Conservation (phyloP, 2,113 vertebrate species). For the Ranitomeya variabilis region DNA sequence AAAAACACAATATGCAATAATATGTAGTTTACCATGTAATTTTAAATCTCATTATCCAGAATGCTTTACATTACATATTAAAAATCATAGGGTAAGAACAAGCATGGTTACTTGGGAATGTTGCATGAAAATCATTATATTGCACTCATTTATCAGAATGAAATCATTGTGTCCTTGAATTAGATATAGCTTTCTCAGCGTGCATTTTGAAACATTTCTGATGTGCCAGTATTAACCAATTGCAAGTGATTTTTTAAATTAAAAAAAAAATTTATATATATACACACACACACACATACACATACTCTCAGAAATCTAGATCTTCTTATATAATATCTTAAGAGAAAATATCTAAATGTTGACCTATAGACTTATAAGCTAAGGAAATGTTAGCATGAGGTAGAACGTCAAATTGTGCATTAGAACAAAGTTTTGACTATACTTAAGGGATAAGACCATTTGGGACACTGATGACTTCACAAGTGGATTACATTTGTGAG, state of each 20-base stretch:
- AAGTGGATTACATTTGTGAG: background rate
- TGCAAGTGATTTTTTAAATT: constrained; percentile 13
- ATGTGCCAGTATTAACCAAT: constrained; percentile 41
- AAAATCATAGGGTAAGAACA: constrained; percentile 5
- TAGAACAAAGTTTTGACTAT: background rate
- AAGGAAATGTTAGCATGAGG: background rate
- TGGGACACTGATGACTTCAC: background rate
- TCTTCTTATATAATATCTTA: background rate
- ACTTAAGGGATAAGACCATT: background rate
- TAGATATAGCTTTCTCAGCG: constrained; percentile 3
- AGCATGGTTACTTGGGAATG: constrained; percentile 42
- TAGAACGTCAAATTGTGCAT: background rate
- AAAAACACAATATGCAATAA: background rate
- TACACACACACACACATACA: too few species aligned
- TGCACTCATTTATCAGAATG: constrained; percentile 17
- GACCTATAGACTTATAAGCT: background rate
- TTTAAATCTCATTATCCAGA: background rate
- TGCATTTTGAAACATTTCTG: constrained; percentile 17
- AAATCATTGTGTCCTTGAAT: constrained; percentile 5
- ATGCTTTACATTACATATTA: constrained; percentile 18
- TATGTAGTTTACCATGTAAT: background rate
- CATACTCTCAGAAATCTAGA: background rate
- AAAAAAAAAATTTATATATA: background rate
- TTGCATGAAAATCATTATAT: constrained; percentile 38
- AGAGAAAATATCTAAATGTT: background rate